Conservation (phyloP, 2,113 vertebrate species). For the Microcebus tavaratra region DNA sequence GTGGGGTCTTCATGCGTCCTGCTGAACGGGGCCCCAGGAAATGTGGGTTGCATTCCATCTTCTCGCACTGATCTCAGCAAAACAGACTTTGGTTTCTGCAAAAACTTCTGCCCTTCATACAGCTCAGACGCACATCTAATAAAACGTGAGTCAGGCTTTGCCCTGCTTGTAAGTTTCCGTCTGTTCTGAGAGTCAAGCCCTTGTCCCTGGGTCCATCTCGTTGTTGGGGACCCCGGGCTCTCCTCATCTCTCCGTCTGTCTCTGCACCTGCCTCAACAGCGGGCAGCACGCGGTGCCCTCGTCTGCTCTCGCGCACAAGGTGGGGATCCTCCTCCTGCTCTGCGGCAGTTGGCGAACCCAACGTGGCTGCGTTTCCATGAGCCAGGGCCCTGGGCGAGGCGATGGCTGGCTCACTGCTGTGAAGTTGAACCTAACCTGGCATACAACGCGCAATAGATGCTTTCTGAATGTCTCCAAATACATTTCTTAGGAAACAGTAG, state of each 20-base stretch:
- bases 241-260: background rate
- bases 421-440: background rate
- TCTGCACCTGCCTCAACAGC: background rate
- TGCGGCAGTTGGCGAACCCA: too few relatives aligned
- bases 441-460: background rate
- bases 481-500: background rate
- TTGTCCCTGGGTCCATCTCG: background rate
- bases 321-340: background rate
- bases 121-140: background rate
- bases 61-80: background rate
- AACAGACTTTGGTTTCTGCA: background rate
- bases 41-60: background rate
- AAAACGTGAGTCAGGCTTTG: too few relatives aligned
- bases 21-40: background rate
- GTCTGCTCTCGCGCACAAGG: too few relatives aligned
- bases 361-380: background rate
- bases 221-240: background rate
- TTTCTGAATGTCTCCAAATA: background rate
- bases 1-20: too few relatives aligned
- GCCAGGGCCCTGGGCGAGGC: rapidly evolving
- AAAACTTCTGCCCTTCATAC: background rate
- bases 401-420: background rate
- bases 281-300: background rate
- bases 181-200: background rate
- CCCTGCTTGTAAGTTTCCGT: background rate